Evolutionary conservation across 2,888 invertebrate genomes (phyloP).

Genomic region (Microplitis deprimator): DNA sequence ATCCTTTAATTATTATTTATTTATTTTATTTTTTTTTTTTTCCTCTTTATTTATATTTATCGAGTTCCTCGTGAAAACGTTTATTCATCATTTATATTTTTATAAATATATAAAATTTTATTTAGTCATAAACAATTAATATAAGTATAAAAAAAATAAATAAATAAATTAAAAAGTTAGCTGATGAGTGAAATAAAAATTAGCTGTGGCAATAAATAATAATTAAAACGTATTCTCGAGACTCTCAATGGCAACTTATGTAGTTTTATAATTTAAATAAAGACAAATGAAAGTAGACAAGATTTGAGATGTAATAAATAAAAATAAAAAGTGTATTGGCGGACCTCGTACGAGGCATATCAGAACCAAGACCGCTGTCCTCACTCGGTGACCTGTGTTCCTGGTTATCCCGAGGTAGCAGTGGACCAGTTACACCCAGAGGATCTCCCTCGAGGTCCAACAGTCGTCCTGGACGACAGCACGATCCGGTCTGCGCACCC

Average conservation of each 20-base stretch:
- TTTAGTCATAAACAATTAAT: neutral
- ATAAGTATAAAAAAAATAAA: no score
- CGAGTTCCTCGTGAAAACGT: neutral
- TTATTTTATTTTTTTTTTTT: slow-evolving; percentile 5
- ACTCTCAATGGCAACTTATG: no score
- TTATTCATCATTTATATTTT: slow-evolving; percentile 22
- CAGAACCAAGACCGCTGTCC: slow-evolving; percentile 94
- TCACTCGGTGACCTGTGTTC: slow-evolving; percentile 91
- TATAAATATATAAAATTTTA: neutral
- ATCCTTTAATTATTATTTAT: slow-evolving; percentile 23
- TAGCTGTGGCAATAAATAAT: no score
- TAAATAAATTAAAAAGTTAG: no score
- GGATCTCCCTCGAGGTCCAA: slow-evolving; percentile 70
- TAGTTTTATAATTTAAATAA: neutral
- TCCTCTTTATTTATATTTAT: slow-evolving; percentile 1
- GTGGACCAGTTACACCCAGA: slow-evolving; percentile 68
- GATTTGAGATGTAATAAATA: neutral
- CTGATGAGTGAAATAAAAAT: no score
- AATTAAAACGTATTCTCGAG: no score
- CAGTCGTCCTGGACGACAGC: slow-evolving; percentile 69
- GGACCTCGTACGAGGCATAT: slow-evolving; percentile 74
- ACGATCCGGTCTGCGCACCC: slow-evolving; percentile 58
- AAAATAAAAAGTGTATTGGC: slow-evolving; percentile 19
- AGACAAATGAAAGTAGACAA: neutral
- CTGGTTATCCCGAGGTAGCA: slow-evolving; percentile 74